A percentile compares a stretch with the other conserved stretches of the same genome.
Evolutionary conservation across 1,140 invertebrate genomes (phyloP).

Genomic region (Drosophila hydei): DNA sequence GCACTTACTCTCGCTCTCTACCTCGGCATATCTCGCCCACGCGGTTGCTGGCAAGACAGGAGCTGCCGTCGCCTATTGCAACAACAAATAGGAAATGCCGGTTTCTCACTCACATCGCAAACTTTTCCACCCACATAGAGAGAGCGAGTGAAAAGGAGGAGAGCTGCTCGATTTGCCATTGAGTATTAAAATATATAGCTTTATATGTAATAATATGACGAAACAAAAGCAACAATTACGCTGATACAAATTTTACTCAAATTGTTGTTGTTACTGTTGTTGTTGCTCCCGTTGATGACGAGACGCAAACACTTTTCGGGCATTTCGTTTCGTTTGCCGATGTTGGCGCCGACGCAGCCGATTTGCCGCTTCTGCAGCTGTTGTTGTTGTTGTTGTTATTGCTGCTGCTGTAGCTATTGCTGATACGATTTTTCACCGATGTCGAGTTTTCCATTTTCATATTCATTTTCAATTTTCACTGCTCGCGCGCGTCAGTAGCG

Average conservation of each 20-base stretch:
- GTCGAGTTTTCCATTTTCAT: conserved; percentile 78
- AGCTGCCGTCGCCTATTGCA: conserved; percentile 25
- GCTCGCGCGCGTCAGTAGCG: conserved; percentile 76
- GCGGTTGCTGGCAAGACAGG: conserved; percentile 29
- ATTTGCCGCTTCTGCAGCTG: conserved; percentile 51
- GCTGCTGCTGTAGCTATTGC: conserved; percentile 31
- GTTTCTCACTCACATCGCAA: conserved; percentile 38
- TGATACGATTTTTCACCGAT: conserved; percentile 72
- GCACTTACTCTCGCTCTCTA: conserved; percentile 5
- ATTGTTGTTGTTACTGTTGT: conserved; percentile 7
- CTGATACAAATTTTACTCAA: conserved; percentile 36
- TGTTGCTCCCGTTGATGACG: conserved; percentile 36
- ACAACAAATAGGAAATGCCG: conserved; percentile 66
- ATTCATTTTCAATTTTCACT: conserved; percentile 81
- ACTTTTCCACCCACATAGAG: conserved; percentile 24
- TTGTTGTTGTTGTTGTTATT: conserved; percentile 7
- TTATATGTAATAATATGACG: conserved; percentile 23
- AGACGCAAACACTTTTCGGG: conserved; percentile 67
- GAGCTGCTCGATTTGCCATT: conserved; percentile 29
- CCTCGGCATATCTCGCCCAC: conserved; percentile 35
- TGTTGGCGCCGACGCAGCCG: conserved; percentile 70
- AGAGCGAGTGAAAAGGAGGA: conserved; percentile 1
- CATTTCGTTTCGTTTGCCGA: conserved; percentile 64
- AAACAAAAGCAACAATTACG: conserved; percentile 75
- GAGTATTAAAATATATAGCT: conserved; percentile 19